These are phyloP conservation scores for Habrosyne pyritoides DNA, from an alignment of 2,888 invertebrate species.

Conservation along the genomic window DNA sequence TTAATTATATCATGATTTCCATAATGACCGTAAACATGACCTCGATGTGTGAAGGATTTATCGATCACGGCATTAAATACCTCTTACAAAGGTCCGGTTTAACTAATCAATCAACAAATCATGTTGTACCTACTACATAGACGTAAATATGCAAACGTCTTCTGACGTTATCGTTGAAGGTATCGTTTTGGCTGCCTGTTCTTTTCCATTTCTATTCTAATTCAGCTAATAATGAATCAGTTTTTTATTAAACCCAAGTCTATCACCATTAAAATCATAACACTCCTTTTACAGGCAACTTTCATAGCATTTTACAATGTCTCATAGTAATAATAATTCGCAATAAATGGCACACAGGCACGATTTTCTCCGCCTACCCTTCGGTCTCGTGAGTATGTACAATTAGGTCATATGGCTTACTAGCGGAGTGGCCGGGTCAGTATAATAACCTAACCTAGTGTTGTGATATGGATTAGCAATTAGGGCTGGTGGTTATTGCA, in stretches of 20 bases:
- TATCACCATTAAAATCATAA: neutral
- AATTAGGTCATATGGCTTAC: constrained; percentile 28
- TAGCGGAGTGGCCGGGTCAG: constrained; percentile 9
- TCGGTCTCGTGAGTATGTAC: constrained; percentile 19
- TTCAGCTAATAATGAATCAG: too few relatives aligned
- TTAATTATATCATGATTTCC: constrained; percentile 20
- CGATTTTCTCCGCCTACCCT: constrained; percentile 16
- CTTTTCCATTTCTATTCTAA: too few relatives aligned
- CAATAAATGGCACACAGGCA: constrained; percentile 18
- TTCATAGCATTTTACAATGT: neutral
- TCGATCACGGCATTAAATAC: neutral
- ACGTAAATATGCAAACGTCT: neutral
- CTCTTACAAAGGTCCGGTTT: neutral
- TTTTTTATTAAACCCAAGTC: neutral
- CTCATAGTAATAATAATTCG: constrained; percentile 15
- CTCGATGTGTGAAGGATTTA: constrained; percentile 11
- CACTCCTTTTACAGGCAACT: neutral
- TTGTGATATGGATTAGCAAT: constrained; percentile 24
- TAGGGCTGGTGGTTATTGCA: constrained; percentile 6
- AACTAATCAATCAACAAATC: neutral
- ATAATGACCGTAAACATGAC: constrained; percentile 20
- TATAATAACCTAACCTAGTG: constrained; percentile 18
- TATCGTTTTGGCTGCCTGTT: too few relatives aligned
- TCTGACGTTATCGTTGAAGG: too few relatives aligned
- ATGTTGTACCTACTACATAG: neutral